Evolutionary conservation across 2,888 invertebrate genomes (phyloP).

Genomic region (Pegoplata infirma): DNA sequence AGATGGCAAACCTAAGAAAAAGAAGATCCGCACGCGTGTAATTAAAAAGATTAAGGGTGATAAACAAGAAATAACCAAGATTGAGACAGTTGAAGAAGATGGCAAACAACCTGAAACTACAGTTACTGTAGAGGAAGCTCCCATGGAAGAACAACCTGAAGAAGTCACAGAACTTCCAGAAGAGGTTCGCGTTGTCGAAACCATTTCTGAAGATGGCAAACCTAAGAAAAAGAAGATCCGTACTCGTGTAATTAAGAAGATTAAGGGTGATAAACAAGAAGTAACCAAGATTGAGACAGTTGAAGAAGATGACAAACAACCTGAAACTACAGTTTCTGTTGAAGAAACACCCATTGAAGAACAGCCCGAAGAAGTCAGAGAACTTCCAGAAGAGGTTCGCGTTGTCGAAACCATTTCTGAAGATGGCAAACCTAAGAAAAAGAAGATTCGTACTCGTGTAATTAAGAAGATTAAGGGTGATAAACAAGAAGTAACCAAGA

Average conservation of each 20-base stretch:
- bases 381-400: not conserved
- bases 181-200: not conserved
- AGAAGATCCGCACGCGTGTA: not conserved
- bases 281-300: not conserved
- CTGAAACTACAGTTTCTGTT: not conserved
- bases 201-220: not conserved
- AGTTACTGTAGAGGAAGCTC: not conserved
- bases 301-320: not conserved
- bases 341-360: not conserved
- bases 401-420: not conserved
- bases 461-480: not conserved
- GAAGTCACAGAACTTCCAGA: not conserved
- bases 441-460: not conserved
- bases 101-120: not conserved
- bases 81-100: not conserved
- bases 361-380: not conserved
- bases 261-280: not conserved
- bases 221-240: not conserved
- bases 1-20: not conserved
- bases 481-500: not conserved
- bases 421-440: not conserved
- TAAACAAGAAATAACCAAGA: not conserved
- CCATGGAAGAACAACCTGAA: not conserved
- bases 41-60: not conserved
- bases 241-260: not conserved